Conservation (phyloP, 2,113 vertebrate genomes). For the Dasyprocta punctata region DNA sequence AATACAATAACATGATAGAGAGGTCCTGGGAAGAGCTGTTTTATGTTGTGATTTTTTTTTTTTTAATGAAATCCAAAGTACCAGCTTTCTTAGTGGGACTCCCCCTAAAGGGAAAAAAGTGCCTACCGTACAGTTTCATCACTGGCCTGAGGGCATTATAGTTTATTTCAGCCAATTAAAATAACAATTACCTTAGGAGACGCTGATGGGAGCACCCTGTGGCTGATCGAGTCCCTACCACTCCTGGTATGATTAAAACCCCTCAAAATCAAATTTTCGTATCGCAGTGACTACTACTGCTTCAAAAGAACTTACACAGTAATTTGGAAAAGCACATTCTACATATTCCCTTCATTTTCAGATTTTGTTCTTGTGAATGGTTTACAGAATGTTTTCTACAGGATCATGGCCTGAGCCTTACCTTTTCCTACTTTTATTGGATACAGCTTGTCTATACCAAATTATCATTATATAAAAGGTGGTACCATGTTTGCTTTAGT, state of each 20-base stretch:
- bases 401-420: fast-evolving
- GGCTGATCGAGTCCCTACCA: constrained; percentile 37
- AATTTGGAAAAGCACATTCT: constrained; percentile 16
- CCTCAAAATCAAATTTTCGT: constrained; percentile 61
- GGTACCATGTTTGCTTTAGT: not conserved
- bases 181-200: constrained; percentile 78
- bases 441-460: not conserved
- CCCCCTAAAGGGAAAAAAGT: constrained; percentile 62
- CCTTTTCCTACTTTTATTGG: not conserved
- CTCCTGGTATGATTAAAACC: constrained; percentile 73
- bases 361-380: constrained; percentile 52
- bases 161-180: constrained; percentile 86
- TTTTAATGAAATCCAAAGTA: constrained; percentile 44
- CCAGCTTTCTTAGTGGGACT: constrained; percentile 53
- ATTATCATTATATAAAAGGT: not conserved
- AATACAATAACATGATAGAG: not conserved
- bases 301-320: constrained; percentile 35
- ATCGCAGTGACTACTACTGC: not conserved
- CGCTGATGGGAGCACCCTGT: constrained; percentile 63
- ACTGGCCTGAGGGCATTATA: constrained; percentile 65
- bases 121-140: constrained; percentile 41
- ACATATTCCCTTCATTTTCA: constrained; percentile 57
- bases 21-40: not conserved
- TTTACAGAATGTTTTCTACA: not conserved
- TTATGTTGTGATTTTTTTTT: constrained; percentile 30